Base-by-base conservation (phyloP, 2,888 invertebrate species). In the Cryptocephalus moraei region DNA sequence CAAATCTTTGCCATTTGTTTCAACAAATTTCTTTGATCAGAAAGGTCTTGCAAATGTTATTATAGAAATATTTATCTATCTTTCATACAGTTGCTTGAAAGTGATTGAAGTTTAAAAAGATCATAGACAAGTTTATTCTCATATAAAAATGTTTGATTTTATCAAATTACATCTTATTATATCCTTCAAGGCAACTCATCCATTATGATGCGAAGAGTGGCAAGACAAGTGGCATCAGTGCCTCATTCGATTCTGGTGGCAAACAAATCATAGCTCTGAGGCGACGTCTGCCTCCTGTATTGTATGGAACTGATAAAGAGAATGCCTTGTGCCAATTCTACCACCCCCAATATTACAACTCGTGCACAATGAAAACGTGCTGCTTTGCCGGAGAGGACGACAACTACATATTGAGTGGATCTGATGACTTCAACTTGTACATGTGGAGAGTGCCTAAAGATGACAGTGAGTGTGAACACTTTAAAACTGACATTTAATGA, bases 341-440 rank as follows among this genome's bases (percentile, higher is more conserved):
- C 67, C 90, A 93, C 66, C 81, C 84, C 42, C 89, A 90, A 52
- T 96, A 95, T 69, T 91, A 91, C 64, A 95, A 95, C 69, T 91
- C 91, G 0, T 95, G 94, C 66, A 96, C 96, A 0, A 93, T 96
- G 91, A 96, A 96, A 73, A 93, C 92, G 53, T 92, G 94, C 64
- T 86, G 86, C 53, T 96, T 95, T 71, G 93, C 91, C 11, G 95
- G 95, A 0, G 84, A 86, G 39, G 77, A 81, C 33, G 94, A 95
- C 62, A 84, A 93, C 74, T 91, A 83, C 64, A 81, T 96, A 43
- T 69, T 95, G 33, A 93, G 93, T 1, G 96, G 96, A 0, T 94
- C 94, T 0, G 96, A 96, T 70, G 92, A 95, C 68, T 95, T 94
- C 66, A 92, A 91, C 69, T 73, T 96, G 36, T 95, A 93, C 65